A percentile compares a stretch with the other conserved stretches of the same genome.
phyloP scores from a whole-genome alignment of 1,140 invertebrate genomes.

The Macrocentrus cingulum region DNA sequence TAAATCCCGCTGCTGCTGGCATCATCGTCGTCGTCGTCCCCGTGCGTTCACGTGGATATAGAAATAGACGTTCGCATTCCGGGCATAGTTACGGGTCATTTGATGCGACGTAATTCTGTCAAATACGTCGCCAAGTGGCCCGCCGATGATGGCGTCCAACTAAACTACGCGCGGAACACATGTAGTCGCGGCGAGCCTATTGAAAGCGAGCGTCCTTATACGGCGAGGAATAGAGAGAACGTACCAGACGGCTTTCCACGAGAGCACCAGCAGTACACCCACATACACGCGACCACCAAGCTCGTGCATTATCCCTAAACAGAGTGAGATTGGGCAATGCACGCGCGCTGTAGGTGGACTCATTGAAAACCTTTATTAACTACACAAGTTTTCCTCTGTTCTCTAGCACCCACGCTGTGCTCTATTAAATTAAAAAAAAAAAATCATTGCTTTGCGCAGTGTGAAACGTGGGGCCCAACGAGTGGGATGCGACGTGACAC shows the following conservation, averaged over 20 bases:
- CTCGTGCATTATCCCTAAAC: conserved; percentile 6
- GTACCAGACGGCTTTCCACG: conserved; percentile 29
- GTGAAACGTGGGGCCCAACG: too few relatives aligned
- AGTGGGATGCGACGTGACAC: neutral
- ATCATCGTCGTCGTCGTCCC: neutral
- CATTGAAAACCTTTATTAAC: conserved; percentile 31
- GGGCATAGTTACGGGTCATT: conserved; percentile 32
- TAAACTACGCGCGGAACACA: too few relatives aligned
- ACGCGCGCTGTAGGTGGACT: conserved; percentile 30
- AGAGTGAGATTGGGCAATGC: conserved; percentile 16
- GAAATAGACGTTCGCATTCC: conserved; percentile 47
- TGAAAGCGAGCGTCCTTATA: conserved; percentile 12
- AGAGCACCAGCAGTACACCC: conserved; percentile 36
- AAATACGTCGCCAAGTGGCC: neutral
- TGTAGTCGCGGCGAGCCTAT: too few relatives aligned
- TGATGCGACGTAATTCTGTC: conserved; percentile 7
- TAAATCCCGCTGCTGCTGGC: neutral
- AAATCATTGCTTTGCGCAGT: neutral
- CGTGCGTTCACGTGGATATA: conserved; percentile 52
- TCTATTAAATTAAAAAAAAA: neutral
- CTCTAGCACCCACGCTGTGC: neutral
- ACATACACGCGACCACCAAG: conserved; percentile 27
- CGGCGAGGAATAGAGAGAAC: conserved; percentile 17
- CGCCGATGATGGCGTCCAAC: too few relatives aligned
- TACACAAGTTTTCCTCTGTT: conserved; percentile 2